These are phyloP conservation scores for Ophraella communa DNA, from an alignment of 2,888 invertebrate species.

Conservation along the genomic window DNA sequence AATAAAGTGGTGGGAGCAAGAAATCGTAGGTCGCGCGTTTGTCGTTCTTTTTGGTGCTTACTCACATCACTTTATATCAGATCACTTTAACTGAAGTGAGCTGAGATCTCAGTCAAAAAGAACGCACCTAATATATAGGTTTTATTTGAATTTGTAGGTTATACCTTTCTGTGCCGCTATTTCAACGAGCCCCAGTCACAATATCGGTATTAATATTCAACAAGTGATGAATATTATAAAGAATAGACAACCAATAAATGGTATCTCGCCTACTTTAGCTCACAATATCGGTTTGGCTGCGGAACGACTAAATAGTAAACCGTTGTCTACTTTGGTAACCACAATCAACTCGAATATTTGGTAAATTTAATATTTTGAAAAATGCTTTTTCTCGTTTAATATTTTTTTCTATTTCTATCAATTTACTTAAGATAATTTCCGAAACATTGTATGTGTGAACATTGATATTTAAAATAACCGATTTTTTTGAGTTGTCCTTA, in stretches of 20 bases:
- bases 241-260: constrained; percentile 47
- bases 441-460: no score
- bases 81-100: no score
- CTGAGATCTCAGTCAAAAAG: no score
- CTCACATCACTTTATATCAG: no score
- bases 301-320: constrained; percentile 52
- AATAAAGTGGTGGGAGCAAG: no score
- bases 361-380: constrained; percentile 32
- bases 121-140: no score
- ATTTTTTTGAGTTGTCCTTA: no score
- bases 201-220: constrained; percentile 70
- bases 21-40: no score
- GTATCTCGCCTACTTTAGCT: constrained; percentile 58
- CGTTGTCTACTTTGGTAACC: constrained; percentile 53
- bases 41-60: no score
- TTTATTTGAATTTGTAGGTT: constrained; percentile 64
- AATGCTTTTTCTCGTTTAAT: neutral
- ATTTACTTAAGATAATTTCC: no score
- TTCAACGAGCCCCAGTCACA: constrained; percentile 69
- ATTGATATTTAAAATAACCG: no score
- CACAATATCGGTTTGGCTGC: constrained; percentile 59
- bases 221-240: constrained; percentile 62
- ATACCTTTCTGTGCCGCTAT: constrained; percentile 69
- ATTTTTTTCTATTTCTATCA: neutral
- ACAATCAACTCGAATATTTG: constrained; percentile 52